These are phyloP conservation scores for Synanthedon myopaeformis DNA, from an alignment of 2,888 invertebrate species.

Conservation along the genomic window DNA sequence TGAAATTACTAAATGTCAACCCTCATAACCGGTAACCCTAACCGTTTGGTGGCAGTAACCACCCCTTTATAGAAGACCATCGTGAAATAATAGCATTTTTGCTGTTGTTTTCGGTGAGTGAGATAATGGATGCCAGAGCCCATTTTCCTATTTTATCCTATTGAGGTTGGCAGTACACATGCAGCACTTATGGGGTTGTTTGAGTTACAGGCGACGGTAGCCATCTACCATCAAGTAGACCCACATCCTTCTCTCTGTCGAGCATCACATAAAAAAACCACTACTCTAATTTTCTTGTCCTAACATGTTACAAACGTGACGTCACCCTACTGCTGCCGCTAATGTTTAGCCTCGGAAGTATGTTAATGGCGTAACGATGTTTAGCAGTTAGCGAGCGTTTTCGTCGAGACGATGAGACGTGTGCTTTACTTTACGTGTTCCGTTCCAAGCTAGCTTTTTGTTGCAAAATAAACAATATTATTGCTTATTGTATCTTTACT, in stretches of 20 bases:
- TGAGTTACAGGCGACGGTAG: neutral
- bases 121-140: no score
- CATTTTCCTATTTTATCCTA: no score
- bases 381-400: neutral
- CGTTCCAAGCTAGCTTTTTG: conserved; percentile 1
- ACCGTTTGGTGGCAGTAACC: no score
- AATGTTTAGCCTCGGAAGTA: conserved; percentile 7
- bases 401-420: neutral
- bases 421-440: neutral
- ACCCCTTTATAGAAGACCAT: no score
- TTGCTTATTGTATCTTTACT: no score
- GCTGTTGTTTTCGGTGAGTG: no score
- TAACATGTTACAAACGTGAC: no score
- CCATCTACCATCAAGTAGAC: neutral
- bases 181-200: no score
- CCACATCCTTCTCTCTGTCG: neutral
- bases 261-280: neutral
- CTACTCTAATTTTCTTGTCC: no score
- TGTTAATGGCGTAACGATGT: conserved; percentile 10
- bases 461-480: neutral
- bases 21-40: no score
- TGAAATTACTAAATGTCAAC: no score
- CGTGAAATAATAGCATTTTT: no score
- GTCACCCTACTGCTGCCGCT: neutral
- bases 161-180: neutral